Conservation (phyloP, 2,888 invertebrate species). For the Zelleria hepariella region DNA sequence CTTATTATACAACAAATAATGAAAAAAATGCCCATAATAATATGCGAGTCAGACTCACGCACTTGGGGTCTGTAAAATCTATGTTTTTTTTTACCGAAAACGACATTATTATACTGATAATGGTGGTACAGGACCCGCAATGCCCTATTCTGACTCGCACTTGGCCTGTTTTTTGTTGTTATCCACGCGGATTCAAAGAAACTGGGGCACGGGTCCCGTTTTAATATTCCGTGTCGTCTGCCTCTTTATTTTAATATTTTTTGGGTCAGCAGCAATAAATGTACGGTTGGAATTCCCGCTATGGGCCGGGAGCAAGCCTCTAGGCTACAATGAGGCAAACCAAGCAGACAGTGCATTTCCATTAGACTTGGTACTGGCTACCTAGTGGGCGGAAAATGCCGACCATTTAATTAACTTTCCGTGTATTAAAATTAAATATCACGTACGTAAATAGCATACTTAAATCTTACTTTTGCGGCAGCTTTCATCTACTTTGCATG, state of each 20-base stretch:
- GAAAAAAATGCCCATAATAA: no score
- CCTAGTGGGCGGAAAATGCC: neutral
- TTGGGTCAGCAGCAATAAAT: conserved; percentile 13
- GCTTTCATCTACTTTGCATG: neutral
- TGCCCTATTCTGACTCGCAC: no score
- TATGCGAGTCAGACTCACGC: no score
- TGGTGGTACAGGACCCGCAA: no score
- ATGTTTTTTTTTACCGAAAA: no score
- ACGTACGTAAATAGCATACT: neutral
- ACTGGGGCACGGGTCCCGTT: conserved; percentile 5
- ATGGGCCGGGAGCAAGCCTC: neutral
- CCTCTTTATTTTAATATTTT: conserved; percentile 13
- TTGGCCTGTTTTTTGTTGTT: neutral
- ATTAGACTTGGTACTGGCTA: neutral
- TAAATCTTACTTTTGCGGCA: neutral
- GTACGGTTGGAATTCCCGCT: conserved; percentile 8
- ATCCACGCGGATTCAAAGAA: neutral
- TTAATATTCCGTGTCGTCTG: conserved; percentile 8
- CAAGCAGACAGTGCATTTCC: conserved; percentile 4
- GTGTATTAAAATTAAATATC: no score
- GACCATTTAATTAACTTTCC: neutral
- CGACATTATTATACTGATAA: no score
- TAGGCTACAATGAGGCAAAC: neutral
- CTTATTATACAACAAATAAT: no score
- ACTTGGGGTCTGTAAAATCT: no score